Base-by-base conservation (phyloP, 37 sponge, comb jelly and placozoan species). In the Ephydatia muelleri region DNA sequence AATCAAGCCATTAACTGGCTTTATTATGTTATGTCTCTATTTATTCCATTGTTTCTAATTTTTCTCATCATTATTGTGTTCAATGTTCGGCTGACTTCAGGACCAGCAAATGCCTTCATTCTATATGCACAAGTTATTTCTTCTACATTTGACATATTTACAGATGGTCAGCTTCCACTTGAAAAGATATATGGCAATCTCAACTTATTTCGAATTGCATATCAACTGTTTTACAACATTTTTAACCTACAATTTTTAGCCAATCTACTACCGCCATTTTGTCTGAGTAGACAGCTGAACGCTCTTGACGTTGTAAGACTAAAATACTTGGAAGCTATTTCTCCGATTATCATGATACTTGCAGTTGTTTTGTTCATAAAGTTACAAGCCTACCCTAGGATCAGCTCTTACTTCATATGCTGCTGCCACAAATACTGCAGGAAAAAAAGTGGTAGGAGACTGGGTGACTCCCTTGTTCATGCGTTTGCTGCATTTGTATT, bases 71-170 rank as follows among this genome's bases (percentile, higher is more conserved):
- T 90, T 68, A 85, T 90, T 3, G 4, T 85, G 0, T 90, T 90
- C 39, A 72, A 90, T 66, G 74, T 90, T 34, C 73, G 75, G 1
- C 81, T 90, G 32, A 74, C 85, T 38, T 78, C 49, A 26, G 90
- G 86, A 37, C 86, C 90, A 25, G 80, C 85, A 2, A 85, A 85
- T 76, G 81, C 90, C 3, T 90, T 90, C 82, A 85, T 90, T 28
- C 65, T 90, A 30, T 90, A 82, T 36, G 37, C 57, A 21, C 90
- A 90, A 27, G n/a, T n/a, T n/a, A 49, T 82, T 0, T 35, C 78
- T 70, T 28, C 29, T 25, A 70, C 49, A 3, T 75, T 84, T 35
- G 37, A 75, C 21, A 22, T 84, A 2, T 57, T 37, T 75, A 76
- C 84, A 5, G 76, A 84, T 84, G 76, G 76, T 6, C 57, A 47